Conservation (phyloP, 2,113 vertebrate species). For the Pterophyllum scalare region DNA sequence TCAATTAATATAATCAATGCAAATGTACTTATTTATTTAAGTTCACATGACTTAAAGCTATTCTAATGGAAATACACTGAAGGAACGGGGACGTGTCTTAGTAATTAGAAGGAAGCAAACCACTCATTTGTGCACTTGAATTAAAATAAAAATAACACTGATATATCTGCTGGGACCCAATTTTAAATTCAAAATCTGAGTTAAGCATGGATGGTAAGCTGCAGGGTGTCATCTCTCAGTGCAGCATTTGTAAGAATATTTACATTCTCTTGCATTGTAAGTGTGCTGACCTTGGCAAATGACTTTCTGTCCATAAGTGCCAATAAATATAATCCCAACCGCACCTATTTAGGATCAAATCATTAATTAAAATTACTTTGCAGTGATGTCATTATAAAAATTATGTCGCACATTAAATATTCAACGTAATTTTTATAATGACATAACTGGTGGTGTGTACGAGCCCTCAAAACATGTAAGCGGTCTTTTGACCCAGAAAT, state of each 20-base stretch:
- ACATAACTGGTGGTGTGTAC: no score
- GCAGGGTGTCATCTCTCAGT: neutral
- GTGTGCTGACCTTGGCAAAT: conserved; percentile 36
- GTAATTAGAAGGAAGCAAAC: neutral
- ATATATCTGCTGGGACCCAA: neutral
- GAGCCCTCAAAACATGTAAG: no score
- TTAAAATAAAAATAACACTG: neutral
- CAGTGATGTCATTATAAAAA: no score
- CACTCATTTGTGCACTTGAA: neutral
- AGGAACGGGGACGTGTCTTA: neutral
- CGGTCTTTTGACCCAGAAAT: no score
- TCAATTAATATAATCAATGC: conserved; percentile 8
- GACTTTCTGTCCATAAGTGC: conserved; percentile 16
- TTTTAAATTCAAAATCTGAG: neutral
- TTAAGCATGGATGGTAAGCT: neutral
- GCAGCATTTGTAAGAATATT: neutral
- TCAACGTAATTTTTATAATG: no score
- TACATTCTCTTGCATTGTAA: neutral
- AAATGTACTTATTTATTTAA: conserved; percentile 6
- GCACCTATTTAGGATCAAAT: conserved; percentile 3
- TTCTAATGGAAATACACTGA: conserved; percentile 5
- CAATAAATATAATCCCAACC: neutral
- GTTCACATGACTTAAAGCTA: neutral
- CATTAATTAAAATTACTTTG: no score
- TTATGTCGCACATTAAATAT: no score